Evolutionary conservation across 2,113 vertebrate species (phyloP).

Genomic region (Datnioides undecimradiatus): DNA sequence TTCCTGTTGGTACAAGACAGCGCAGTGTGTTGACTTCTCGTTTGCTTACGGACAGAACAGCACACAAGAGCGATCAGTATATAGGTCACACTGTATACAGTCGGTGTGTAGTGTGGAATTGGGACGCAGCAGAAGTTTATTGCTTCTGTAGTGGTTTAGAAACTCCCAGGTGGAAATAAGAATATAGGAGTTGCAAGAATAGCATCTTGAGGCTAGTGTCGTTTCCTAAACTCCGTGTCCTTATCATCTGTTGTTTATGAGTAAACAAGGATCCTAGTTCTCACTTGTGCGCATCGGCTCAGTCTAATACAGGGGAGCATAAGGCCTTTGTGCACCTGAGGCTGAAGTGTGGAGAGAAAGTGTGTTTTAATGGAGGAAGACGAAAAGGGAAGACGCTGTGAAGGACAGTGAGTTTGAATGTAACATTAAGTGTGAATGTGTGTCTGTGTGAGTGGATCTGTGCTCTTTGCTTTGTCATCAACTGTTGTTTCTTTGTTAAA

Average conservation of each 20-base stretch:
- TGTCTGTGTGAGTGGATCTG: slow-evolving; percentile 10
- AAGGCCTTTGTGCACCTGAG: background rate
- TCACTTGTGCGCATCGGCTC: background rate
- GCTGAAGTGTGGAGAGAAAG: background rate
- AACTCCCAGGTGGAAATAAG: too few species aligned
- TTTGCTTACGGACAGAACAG: too few species aligned
- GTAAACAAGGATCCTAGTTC: background rate
- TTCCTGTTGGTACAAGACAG: background rate
- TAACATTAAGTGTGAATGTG: background rate
- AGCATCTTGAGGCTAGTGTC: background rate
- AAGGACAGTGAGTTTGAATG: slow-evolving; percentile 2
- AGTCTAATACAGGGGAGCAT: background rate
- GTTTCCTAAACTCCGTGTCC: background rate
- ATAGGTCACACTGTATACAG: background rate
- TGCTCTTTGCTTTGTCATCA: background rate
- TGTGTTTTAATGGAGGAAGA: background rate
- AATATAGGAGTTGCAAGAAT: too few species aligned
- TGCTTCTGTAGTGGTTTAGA: background rate
- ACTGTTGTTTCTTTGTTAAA: background rate
- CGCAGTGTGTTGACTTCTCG: too few species aligned
- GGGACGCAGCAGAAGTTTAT: background rate
- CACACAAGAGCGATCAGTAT: background rate
- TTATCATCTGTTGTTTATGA: background rate
- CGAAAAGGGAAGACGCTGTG: background rate
- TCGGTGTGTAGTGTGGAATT: background rate